Percentiles rank a stretch among this genome's conserved stretches.
Conservation (phyloP, 1,140 invertebrate species). For the Spodoptera frugiperda region DNA sequence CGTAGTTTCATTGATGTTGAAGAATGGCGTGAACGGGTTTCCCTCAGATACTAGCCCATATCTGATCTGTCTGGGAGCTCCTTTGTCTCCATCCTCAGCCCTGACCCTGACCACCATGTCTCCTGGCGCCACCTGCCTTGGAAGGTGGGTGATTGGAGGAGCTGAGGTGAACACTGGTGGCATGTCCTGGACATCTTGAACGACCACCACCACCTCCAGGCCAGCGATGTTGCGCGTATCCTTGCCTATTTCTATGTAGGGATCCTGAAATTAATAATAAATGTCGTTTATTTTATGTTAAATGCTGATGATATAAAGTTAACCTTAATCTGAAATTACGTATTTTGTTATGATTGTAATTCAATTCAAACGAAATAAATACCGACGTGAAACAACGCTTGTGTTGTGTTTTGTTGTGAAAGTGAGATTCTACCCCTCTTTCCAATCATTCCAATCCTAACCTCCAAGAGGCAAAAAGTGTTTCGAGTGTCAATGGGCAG, state of each 20-base stretch:
- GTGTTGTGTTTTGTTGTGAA: no score
- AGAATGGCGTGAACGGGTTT: conserved; percentile 93
- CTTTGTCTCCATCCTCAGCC: conserved; percentile 96
- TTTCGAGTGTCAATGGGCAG: no score
- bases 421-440: no score
- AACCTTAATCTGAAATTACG: no score
- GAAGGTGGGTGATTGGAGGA: conserved; percentile 92
- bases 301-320: no score
- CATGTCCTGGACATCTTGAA: conserved; percentile 94
- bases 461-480: no score
- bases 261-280: conserved; percentile 88
- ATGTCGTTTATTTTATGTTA: not conserved
- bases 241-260: conserved; percentile 92
- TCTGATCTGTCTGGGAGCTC: conserved; percentile 92
- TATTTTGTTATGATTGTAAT: no score
- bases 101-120: conserved; percentile 90
- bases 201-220: conserved; percentile 92
- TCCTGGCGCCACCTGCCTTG: conserved; percentile 88
- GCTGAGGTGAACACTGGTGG: conserved; percentile 94
- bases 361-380: no score
- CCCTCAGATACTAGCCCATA: conserved; percentile 94
- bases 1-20: conserved; percentile 93
- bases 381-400: no score
- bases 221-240: conserved; percentile 95
- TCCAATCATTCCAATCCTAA: no score